Conservation (phyloP, 2,113 vertebrate genomes). For the Oreochromis niloticus region DNA sequence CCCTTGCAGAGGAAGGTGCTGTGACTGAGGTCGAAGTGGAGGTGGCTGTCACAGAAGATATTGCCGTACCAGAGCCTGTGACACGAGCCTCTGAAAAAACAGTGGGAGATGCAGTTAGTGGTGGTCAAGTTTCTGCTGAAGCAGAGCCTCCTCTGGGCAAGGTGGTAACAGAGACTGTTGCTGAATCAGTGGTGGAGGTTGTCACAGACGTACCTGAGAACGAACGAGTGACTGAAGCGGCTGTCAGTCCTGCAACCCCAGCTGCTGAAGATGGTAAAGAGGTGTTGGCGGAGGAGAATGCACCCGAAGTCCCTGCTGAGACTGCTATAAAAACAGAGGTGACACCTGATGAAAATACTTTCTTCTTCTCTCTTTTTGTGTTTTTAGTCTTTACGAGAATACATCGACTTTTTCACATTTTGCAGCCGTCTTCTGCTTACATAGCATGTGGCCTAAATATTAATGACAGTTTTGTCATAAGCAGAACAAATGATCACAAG, state of each 20-base stretch:
- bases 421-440: background rate
- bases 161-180: background rate
- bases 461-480: background rate
- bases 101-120: background rate
- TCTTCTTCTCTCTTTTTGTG: background rate
- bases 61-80: background rate
- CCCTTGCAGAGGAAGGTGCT: background rate
- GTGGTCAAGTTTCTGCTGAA: background rate
- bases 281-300: conserved; percentile 2
- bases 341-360: background rate
- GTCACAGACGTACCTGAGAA: background rate
- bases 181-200: background rate
- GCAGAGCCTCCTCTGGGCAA: background rate
- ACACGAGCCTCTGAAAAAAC: background rate
- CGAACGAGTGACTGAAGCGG: background rate
- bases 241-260: background rate
- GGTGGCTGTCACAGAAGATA: background rate
- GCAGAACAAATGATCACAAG: background rate
- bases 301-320: background rate
- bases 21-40: background rate
- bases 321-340: conserved; percentile 29
- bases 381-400: background rate
- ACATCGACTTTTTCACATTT: background rate
- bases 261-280: conserved; percentile 4
- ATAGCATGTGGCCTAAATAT: background rate